A percentile compares a stretch with the other conserved stretches of the same genome.
Evolutionary conservation across 2,113 vertebrate species (phyloP).

Genomic region (Cyrtonyx montezumae): DNA sequence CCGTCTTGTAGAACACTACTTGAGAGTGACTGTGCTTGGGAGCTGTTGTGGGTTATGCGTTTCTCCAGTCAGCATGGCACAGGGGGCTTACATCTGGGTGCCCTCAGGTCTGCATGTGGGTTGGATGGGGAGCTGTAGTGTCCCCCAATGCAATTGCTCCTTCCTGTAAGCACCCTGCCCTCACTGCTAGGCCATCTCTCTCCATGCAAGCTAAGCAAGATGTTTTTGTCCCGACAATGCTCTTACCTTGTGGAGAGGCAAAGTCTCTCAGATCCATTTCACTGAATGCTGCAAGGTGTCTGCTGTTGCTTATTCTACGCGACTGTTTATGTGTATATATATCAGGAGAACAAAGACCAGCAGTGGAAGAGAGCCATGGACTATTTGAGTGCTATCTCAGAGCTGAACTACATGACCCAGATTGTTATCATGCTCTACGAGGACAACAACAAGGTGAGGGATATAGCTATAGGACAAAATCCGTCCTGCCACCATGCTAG

Average conservation of each 20-base stretch:
- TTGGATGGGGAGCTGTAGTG: not conserved
- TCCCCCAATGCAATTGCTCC: not conserved
- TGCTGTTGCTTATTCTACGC: conserved; percentile 30
- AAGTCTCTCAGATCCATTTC: not conserved
- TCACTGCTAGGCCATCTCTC: not conserved
- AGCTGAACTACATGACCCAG: conserved; percentile 99
- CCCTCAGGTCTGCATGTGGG: not conserved
- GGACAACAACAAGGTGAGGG: conserved; percentile 94
- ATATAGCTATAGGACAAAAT: conserved; percentile 7
- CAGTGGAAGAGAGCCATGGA: conserved; percentile 99
- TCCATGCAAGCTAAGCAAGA: not conserved
- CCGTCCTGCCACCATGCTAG: not conserved
- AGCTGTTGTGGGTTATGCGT: not conserved
- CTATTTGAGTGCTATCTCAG: conserved; percentile 95
- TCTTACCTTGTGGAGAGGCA: not conserved
- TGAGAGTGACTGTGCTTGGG: not conserved
- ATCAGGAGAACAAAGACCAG: conserved; percentile 92
- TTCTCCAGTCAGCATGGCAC: not conserved
- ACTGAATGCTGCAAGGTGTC: conserved; percentile 3
- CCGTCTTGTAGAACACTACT: not conserved
- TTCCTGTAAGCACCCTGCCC: not conserved
- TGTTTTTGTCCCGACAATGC: not conserved
- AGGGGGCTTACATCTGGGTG: not conserved
- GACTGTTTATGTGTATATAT: conserved; percentile 20
- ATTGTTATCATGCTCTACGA: conserved; percentile 99